Evolutionary conservation across 2,888 invertebrate species (phyloP), one percentile per base, ranked within the genome.

Genomic region (Sphaerophoria rueppellii): DNA sequence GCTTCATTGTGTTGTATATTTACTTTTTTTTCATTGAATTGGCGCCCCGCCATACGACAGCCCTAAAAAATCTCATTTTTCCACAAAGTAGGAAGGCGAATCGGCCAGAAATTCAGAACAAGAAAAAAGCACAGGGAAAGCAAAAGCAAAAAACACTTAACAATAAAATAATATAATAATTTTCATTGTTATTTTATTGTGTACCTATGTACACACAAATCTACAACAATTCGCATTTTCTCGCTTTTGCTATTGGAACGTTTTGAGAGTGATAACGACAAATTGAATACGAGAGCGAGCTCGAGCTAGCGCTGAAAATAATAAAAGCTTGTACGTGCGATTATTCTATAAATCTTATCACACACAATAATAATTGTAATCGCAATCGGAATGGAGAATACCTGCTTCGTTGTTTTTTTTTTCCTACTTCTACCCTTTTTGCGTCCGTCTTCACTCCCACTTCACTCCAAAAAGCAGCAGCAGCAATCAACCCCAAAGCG

Each of bases 301-400:
- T 11, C 50, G 37, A 65, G 50, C 32, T 35, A 50, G 48, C 24
- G 46, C 24, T 7, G n/a, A n/a, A n/a, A n/a, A n/a, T n/a, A n/a
- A n/a, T n/a, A n/a, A 61, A n/a, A 65, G 46, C 40, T n/a, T 43
- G 34, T 73, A 85, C 81, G 85, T 85, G 81, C 73, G 81, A 81
- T 85, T 85, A 85, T 85, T 80, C 70, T 81, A 76, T 73, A 81
- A 85, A 73, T 58, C 85, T 85, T 85, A 85, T 85, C 85, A 50
- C 76, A 60, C 24, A 43, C 40, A 24, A 24, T 24, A 24, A 24
- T 24, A 24, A 24, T 24, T 24, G 24, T 24, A 24, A 24, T 24
- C 24, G 24, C 60, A 76, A 65, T 74, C 60, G 72, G 54, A 85
- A 65, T 65, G 48, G 50, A 65, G 65, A 65, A 77, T 81, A 81